A percentile compares a stretch with the other conserved stretches of the same genome.
phyloP scores from a whole-genome alignment of 1,140 invertebrate species.

The Popillia japonica region DNA sequence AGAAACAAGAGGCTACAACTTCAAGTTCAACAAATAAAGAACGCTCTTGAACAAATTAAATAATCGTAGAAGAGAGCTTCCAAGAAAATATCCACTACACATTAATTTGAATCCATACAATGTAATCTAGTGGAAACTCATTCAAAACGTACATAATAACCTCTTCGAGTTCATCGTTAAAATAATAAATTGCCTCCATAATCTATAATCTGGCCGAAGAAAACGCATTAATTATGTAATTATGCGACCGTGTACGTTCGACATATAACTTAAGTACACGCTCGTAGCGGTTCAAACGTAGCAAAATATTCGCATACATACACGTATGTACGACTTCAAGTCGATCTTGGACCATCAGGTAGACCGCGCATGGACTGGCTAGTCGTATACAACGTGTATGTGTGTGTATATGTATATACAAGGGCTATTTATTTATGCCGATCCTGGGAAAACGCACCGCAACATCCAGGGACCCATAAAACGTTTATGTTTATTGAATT shows the following conservation, averaged over 20 bases:
- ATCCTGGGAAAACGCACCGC: conserved; percentile 41
- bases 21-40: too few species aligned
- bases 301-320: not conserved
- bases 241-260: conserved; percentile 3
- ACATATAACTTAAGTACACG: not conserved
- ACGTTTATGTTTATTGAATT: conserved; percentile 56
- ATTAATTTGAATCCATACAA: not conserved
- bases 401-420: too few species aligned
- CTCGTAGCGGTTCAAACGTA: not conserved
- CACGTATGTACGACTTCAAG: too few species aligned
- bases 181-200: not conserved
- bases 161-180: conserved; percentile 2
- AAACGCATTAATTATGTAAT: conserved; percentile 29
- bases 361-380: not conserved
- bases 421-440: conserved; percentile 47
- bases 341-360: conserved; percentile 26
- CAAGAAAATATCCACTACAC: not conserved
- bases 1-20: too few species aligned
- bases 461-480: conserved; percentile 49
- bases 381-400: not conserved
- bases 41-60: too few species aligned
- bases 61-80: too few species aligned
- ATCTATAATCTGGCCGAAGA: conserved; percentile 12
- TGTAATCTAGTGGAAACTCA: not conserved
- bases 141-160: not conserved